Base-by-base conservation (phyloP, 2,888 invertebrate species). In the Eilema sororculum region DNA sequence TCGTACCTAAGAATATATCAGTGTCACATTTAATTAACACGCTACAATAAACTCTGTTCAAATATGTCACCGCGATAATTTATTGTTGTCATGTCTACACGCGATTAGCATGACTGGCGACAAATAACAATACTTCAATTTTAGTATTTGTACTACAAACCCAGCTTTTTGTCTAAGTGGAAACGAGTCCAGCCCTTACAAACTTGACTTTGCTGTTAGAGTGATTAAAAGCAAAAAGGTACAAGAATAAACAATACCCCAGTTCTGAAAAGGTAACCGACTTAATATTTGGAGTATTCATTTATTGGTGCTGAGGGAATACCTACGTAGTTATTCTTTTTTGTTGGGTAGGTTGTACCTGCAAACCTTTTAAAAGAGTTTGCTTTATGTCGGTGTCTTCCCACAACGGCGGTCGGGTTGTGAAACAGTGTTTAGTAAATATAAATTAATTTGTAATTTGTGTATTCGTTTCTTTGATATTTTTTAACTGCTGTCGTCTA, bases 31-130 rank as follows among this genome's bases (percentile, higher is more conserved):
- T 76, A 66, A 81, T 71, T 65, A 76, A 72, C 75, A 61, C 24
- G 20, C 28, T 46, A n/a, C 70, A 73, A 41, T 70, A 65, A 74
- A 72, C 67, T 71, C 25, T 37, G 65, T 72, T 71, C 16, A 71
- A 73, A 77, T 72, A 70, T 79, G 71, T 71, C 62, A n/a, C 67
- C 30, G 24, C 33, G 65, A n/a, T 72, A 75, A 76, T 80, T 72
- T 59, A 57, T 30, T 9, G 16, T 61, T 76, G 76, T 76, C 78
- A 78, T 68, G 68, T 67, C 63, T 37, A 33, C 80, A 80, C 76
- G 76, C 78, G 33, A 73, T 62, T n/a, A 67, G 59, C 64, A 52
- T 61, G 71, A 41, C 69, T 68, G 28, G 57, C 65, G 59, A 60
- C 67, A 69, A 73, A 73, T 70, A 67, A 72, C 65, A 66, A 74